Evolutionary conservation across 2,113 vertebrate species (phyloP), one percentile per base, ranked within the genome.

Genomic region (Nesoenas mayeri): DNA sequence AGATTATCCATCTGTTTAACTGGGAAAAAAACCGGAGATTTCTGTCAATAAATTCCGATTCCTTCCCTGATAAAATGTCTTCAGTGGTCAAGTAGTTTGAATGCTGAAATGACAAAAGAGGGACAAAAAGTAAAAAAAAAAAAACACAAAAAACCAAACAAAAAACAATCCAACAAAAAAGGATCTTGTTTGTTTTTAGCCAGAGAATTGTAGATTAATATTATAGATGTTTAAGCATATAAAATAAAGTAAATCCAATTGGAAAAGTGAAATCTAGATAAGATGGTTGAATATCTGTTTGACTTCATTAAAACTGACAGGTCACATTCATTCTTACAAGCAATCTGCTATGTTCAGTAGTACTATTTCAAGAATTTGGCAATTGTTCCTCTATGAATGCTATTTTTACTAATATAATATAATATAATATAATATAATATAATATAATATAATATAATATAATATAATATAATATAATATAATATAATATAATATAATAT

Each of bases 1-100:
- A 81, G 60, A n/a, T 95, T 89, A 80, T 82, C 67, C 85, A 92
- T 94, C 64, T 91, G 71, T 77, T 94, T 95, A 44, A 47, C 28
- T 26, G 42, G 26, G n/a, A 77, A 58, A 85, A 83, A 83, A 56
- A 75, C 11, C 11, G 54, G 3, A 67, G 10, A 79, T 64, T 89
- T 89, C 20, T 82, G 18, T 95, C 71, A 79, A 62, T 91, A 89
- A 81, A 90, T 9, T 91, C 50, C 79, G 24, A 19, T 86, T 70
- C 34, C 4, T 79, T 83, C 32, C 26, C 47, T 57, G 42, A 74
- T 54, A 79, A 87, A 91, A 77, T 26, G n/a, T 87, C 58, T 89
- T 91, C 50, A 67, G 42, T 8, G 7, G 47, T 28, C 32, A 94
- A 78, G 25, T 20, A 84, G 57, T 79, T 86, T 95, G 32, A 88